These are phyloP conservation scores for Euwallacea fornicatus DNA, from an alignment of 1,140 invertebrate genomes.

Conservation along the genomic window DNA sequence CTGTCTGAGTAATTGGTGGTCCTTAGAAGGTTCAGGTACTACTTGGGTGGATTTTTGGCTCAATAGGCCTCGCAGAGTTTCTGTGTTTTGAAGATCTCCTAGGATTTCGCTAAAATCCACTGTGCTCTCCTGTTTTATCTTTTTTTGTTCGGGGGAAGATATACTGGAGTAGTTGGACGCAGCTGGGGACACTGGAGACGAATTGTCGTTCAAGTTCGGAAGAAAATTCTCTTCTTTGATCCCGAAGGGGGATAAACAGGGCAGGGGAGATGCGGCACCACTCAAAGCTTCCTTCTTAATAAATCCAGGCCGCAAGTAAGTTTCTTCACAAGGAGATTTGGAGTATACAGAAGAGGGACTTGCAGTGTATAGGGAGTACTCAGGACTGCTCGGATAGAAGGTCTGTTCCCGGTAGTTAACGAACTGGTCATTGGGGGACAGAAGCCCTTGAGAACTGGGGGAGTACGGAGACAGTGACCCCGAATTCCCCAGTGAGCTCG, in stretches of 20 bases:
- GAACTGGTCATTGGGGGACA: slow-evolving; percentile 50
- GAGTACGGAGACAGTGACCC: slow-evolving; percentile 46
- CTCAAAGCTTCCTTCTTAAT: slow-evolving; percentile 47
- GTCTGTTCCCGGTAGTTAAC: slow-evolving; percentile 40
- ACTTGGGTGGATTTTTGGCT: slow-evolving; percentile 40
- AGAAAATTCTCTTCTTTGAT: slow-evolving; percentile 57
- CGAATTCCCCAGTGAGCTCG: slow-evolving; percentile 38
- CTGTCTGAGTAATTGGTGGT: slow-evolving; percentile 78
- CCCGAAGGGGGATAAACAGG: slow-evolving; percentile 44
- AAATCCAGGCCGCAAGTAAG: slow-evolving; percentile 42
- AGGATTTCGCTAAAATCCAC: slow-evolving; percentile 55
- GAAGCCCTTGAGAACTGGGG: slow-evolving; percentile 42
- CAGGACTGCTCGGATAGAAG: slow-evolving; percentile 51
- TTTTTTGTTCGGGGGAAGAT: slow-evolving; percentile 45
- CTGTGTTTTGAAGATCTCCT: slow-evolving; percentile 53
- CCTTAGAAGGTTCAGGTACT: slow-evolving; percentile 55
- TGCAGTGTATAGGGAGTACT: slow-evolving; percentile 48
- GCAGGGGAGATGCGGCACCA: slow-evolving; percentile 44
- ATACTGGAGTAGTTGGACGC: slow-evolving; percentile 39
- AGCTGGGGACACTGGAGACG: slow-evolving; percentile 41
- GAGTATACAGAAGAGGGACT: slow-evolving; percentile 48
- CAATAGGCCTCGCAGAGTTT: slow-evolving; percentile 45
- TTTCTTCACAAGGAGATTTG: slow-evolving; percentile 44
- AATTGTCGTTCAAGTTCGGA: slow-evolving; percentile 30
- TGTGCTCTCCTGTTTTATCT: slow-evolving; percentile 50